phyloP scores from a whole-genome alignment of 2,797 vertebrate species.

The Peromyscus aztecus region DNA sequence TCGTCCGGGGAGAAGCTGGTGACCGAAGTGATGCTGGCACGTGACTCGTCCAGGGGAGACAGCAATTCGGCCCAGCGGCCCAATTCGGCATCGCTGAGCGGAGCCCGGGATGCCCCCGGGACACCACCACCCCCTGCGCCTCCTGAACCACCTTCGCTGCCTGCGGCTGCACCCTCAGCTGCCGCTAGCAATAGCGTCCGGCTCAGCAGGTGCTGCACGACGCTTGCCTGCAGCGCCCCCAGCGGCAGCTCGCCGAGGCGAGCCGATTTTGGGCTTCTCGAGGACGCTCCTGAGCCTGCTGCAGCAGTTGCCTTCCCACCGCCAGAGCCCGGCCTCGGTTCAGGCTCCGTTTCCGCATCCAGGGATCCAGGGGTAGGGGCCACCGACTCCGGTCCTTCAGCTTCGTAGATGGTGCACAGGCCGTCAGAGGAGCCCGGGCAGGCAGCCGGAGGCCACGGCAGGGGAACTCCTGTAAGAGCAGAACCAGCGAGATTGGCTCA shows the following conservation, averaged over 20 bases:
- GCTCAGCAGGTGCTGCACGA: conserved; percentile 94
- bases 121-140: conserved; percentile 62
- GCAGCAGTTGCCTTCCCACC: conserved; percentile 86
- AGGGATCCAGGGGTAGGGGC: conserved; percentile 76
- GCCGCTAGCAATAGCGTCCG: conserved; percentile 91
- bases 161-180: conserved; percentile 87
- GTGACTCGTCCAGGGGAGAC: conserved; percentile 90
- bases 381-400: conserved; percentile 89
- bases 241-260: conserved; percentile 84
- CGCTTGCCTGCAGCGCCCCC: conserved; percentile 88
- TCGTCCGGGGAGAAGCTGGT: conserved; percentile 94
- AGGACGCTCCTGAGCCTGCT: background rate
- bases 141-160: conserved; percentile 74
- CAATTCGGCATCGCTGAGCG: conserved; percentile 91
- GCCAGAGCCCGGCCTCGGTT: background rate
- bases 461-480: conserved; percentile 25
- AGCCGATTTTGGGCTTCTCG: conserved; percentile 29
- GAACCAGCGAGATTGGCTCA: background rate
- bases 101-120: conserved; percentile 81
- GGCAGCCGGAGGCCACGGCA: conserved; percentile 76
- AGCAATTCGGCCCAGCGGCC: conserved; percentile 93
- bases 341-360: conserved; percentile 44
- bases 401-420: conserved; percentile 96
- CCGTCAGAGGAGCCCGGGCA: conserved; percentile 90
- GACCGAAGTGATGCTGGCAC: conserved; percentile 93